Evolutionary conservation across 1,140 invertebrate species (phyloP).

Genomic region (Eufriesea mexicana): DNA sequence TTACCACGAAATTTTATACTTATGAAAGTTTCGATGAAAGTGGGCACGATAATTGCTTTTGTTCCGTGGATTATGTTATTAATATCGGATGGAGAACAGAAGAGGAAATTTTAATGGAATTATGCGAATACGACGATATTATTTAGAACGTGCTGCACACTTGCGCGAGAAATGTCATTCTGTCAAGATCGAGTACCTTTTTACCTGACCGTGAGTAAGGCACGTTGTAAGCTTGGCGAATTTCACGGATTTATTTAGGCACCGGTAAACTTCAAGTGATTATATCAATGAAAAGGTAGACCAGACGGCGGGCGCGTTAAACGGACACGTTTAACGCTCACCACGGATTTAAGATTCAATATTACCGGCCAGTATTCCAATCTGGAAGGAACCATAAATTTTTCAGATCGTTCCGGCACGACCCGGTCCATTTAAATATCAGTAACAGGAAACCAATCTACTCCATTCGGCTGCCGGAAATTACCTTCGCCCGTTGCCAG

Average conservation of each 20-base stretch:
- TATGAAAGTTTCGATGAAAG: neutral
- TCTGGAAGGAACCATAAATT: constrained; percentile 46
- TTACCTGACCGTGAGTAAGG: too few relatives aligned
- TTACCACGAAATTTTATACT: neutral
- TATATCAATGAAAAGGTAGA: neutral
- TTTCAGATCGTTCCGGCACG: constrained; percentile 34
- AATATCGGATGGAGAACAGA: too few relatives aligned
- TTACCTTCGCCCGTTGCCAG: constrained; percentile 55
- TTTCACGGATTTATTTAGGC: neutral
- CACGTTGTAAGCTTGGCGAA: too few relatives aligned
- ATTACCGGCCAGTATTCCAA: constrained; percentile 9
- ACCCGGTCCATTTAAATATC: constrained; percentile 59
- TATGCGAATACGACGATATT: too few relatives aligned
- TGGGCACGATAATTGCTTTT: too few relatives aligned
- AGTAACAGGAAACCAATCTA: constrained; percentile 65
- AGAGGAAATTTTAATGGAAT: too few relatives aligned
- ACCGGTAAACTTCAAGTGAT: neutral
- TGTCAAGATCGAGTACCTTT: too few relatives aligned
- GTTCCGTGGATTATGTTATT: too few relatives aligned
- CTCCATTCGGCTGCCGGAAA: constrained; percentile 59
- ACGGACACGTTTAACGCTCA: neutral
- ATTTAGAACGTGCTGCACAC: too few relatives aligned
- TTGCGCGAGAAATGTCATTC: too few relatives aligned
- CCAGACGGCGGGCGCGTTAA: neutral
- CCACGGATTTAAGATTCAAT: constrained; percentile 29